These are phyloP conservation scores for Sphaerodactylus townsendi DNA, from an alignment of 2,113 vertebrate species.

Conservation along the genomic window DNA sequence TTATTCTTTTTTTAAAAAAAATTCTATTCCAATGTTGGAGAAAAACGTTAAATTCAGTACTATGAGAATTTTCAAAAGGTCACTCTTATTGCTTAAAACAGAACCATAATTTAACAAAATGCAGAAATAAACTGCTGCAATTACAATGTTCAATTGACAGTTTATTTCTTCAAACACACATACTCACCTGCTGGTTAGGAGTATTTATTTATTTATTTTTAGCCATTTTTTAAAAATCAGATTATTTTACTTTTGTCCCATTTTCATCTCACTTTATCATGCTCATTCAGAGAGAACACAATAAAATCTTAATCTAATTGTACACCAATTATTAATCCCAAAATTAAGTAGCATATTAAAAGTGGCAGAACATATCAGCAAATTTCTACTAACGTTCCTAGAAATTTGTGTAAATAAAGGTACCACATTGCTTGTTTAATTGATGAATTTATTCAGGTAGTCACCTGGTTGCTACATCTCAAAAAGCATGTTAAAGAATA, in stretches of 20 bases:
- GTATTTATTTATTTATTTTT: neutral
- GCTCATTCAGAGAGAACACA: neutral
- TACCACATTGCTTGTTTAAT: too few species aligned
- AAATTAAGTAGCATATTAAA: neutral
- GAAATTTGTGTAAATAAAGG: too few species aligned
- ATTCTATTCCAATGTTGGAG: slow-evolving; percentile 45
- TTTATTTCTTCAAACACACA: neutral
- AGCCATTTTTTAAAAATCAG: too few species aligned
- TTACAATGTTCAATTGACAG: neutral
- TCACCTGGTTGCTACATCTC: too few species aligned
- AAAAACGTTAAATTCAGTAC: slow-evolving; percentile 39
- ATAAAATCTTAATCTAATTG: neutral
- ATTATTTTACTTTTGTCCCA: too few species aligned
- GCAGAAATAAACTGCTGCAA: neutral
- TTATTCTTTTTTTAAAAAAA: slow-evolving; percentile 1
- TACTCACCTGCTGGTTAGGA: too few species aligned
- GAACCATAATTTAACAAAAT: slow-evolving; percentile 10
- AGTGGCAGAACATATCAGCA: neutral
- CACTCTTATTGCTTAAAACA: slow-evolving; percentile 26
- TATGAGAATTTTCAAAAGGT: slow-evolving; percentile 20
- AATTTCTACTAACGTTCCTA: neutral
- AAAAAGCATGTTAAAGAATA: too few species aligned
- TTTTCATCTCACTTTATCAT: too few species aligned
- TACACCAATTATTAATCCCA: neutral
- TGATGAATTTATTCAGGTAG: too few species aligned